These are phyloP conservation scores for Steinernema scapterisci DNA, from an alignment of 2,888 invertebrate species.

Conservation along the genomic window DNA sequence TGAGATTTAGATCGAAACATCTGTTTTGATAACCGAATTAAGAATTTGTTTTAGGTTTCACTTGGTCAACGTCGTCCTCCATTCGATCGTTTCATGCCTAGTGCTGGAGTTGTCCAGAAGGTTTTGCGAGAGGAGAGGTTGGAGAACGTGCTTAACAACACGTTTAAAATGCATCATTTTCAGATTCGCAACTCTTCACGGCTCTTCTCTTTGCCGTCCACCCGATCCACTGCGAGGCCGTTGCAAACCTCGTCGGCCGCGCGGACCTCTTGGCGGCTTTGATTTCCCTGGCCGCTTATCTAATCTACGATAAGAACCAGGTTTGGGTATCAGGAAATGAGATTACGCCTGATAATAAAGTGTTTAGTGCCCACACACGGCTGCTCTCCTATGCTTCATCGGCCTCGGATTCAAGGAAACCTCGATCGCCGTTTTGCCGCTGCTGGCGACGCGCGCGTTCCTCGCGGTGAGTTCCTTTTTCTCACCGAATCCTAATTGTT, in stretches of 20 bases:
- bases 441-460: conserved; percentile 6
- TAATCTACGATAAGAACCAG: conserved; percentile 6
- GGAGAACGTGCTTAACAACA: neutral
- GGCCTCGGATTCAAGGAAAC: conserved; percentile 37
- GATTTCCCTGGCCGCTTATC: conserved; percentile 73
- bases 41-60: conserved; percentile 76
- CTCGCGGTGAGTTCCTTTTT: conserved; percentile 19
- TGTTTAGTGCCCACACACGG: neutral
- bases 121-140: conserved; percentile 35
- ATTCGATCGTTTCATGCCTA: conserved; percentile 82
- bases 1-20: no score
- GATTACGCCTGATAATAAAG: no score
- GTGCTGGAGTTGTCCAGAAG: conserved; percentile 79
- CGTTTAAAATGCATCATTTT: no score
- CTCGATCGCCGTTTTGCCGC: conserved; percentile 28
- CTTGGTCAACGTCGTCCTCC: conserved; percentile 82
- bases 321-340: neutral
- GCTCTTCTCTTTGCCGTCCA: conserved; percentile 89
- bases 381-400: conserved; percentile 13
- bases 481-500: conserved; percentile 10
- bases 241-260: conserved; percentile 81
- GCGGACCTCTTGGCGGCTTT: conserved; percentile 91
- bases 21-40: conserved; percentile 13
- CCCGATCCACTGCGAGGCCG: conserved; percentile 92
- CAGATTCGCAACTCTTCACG: conserved; percentile 76